Base-by-base conservation (phyloP, 2,888 invertebrate species). In the Hydroisotoma schaefferi region DNA sequence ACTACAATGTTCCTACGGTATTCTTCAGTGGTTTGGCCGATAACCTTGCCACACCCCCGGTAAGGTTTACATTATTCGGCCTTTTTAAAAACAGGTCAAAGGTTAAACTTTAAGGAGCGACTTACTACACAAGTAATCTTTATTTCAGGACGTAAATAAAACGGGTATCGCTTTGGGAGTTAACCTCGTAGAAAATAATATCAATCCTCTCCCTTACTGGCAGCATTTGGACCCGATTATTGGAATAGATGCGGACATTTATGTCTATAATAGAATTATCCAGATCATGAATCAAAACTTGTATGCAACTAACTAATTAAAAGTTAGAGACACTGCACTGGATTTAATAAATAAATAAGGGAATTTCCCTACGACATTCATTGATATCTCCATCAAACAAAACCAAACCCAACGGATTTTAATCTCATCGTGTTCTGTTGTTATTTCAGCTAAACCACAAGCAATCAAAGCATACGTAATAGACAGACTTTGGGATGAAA, bases 161-260 rank as follows among this genome's bases (percentile, higher is more conserved):
- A 49, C 49, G 6, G 27, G 28, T n/a, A 8, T 4, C 4, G 6
- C 6, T 10, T 28, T 49, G 18, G 29, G 29, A 12, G 4, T n/a
- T 6, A 28, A 26, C 10, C 4, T 49, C 28, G 20, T n/a, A 28
- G 28, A 49, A 28, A 28, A 6, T 20, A 49, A 29, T 28, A 27
- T 6, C 6, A 29, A 28, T 18, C 8, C 8, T 8, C 12, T 22
- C 20, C 8, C 29, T 10, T 28, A 15, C 20, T 49, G 27, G 27
- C 18, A 26, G 10, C 49, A 49, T 29, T n/a, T 49, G 49, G 49
- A 49, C 20, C 8, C 18, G 3, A 23, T 49, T n/a, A 49, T 49
- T 28, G 49, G 28, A 20, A 49, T 28, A 23, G 49, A 49, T 28
- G 49, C 49, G 4, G 49, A 49, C 25, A 49, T 49, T 49, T 28